phyloP scores from a whole-genome alignment of 2,797 vertebrate species.

The Melanogrammus aeglefinus region DNA sequence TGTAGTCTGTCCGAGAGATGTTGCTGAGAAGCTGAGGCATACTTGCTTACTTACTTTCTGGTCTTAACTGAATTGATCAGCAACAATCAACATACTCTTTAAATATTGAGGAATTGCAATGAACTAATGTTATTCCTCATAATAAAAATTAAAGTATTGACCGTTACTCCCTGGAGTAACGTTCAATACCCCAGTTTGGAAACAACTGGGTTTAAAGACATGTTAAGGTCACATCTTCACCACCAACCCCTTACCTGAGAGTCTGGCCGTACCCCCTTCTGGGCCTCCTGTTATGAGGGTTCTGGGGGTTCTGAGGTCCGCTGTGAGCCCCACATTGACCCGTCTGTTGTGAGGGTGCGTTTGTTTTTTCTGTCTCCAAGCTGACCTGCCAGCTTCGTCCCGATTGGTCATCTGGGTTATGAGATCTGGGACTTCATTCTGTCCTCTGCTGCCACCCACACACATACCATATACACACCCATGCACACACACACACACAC shows the following conservation, averaged over 20 bases:
- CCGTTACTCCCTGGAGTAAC: neutral
- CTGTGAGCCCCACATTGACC: neutral
- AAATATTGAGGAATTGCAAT: neutral
- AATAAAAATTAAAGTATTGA: neutral
- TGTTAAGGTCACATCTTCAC: neutral
- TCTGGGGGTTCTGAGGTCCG: neutral
- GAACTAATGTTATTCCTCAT: neutral
- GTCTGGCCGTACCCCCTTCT: neutral
- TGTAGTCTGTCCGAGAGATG: neutral
- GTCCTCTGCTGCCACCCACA: conserved; percentile 1
- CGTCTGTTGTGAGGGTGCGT: neutral
- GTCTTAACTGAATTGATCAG: neutral
- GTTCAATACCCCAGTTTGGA: neutral
- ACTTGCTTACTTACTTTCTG: neutral
- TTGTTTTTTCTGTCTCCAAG: neutral
- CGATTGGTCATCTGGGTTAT: neutral
- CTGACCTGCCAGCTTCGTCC: neutral
- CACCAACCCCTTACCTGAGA: neutral
- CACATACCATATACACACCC: neutral
- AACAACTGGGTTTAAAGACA: neutral
- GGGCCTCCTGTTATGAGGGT: neutral
- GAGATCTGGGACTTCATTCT: neutral
- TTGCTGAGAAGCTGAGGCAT: neutral
- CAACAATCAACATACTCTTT: neutral
- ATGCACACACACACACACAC: neutral